phyloP scores from a whole-genome alignment of 23 tunicate species.

The Trididemnum clinides region DNA sequence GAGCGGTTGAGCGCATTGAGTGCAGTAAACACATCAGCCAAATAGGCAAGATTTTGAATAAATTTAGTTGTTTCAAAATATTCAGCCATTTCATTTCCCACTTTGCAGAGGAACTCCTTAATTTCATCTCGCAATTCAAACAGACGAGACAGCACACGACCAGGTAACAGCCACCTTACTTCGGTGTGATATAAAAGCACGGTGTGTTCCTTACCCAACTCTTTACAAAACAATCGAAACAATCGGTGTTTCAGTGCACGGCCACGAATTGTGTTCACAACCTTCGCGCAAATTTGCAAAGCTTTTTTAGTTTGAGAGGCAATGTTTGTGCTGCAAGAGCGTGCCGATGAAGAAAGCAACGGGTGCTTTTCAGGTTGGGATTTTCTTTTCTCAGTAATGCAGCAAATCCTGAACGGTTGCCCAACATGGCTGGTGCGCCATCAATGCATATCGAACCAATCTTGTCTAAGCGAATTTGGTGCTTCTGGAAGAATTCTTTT shows the following conservation, averaged over 20 bases:
- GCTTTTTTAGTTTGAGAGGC: conserved; percentile 14
- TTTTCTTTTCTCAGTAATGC: conserved; percentile 32
- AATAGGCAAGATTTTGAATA: too few relatives aligned
- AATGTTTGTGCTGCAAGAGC: conserved; percentile 33
- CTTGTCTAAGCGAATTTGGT: too few relatives aligned
- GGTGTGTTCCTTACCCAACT: conserved; percentile 23
- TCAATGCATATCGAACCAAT: conserved; percentile 36
- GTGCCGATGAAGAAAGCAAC: conserved; percentile 24
- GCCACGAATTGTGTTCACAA: conserved; percentile 30
- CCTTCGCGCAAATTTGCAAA: conserved; percentile 24
- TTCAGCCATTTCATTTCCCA: too few relatives aligned
- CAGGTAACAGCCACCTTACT: conserved; percentile 35
- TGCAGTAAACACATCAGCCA: too few relatives aligned
- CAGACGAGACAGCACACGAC: conserved; percentile 34
- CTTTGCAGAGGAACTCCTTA: too few relatives aligned
- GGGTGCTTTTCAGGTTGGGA: conserved; percentile 16
- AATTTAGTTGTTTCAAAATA: too few relatives aligned
- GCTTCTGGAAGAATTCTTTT: conserved; percentile 41
- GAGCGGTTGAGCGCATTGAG: too few relatives aligned
- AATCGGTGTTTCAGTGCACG: conserved; percentile 10
- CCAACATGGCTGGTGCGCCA: conserved; percentile 54
- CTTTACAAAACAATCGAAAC: conserved; percentile 9
- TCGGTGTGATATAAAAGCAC: conserved; percentile 38
- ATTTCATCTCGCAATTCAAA: too few relatives aligned
- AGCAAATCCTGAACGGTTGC: conserved; percentile 43